Evolutionary conservation across 2,113 vertebrate species (phyloP), one percentile per base, ranked within the genome.

Genomic region (Ochotona curzoniae): DNA sequence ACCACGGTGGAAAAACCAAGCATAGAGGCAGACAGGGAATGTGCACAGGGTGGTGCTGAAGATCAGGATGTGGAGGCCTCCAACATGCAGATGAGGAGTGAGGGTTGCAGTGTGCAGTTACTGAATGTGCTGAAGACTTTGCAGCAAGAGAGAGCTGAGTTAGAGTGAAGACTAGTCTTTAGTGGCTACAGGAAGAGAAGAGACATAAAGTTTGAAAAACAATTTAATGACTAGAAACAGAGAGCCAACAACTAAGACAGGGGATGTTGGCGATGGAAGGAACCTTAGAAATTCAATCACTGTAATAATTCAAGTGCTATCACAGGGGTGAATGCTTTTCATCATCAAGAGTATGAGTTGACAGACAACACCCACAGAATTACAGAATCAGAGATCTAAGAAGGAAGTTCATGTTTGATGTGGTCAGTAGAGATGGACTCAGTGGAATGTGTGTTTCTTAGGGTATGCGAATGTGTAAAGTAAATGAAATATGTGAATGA

Each of bases 381-480:
- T 26, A 57, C 61, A 44, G 69, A 60, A 38, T 26, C 57, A 87
- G 32, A 38, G 63, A 74, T 74, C 88, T 47, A 81, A 84, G 66
- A 71, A 82, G 69, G 54, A 57, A 83, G 47, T 51, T 78, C 63
- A 25, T 13, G 28, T 28, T 69, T 17, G 20, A 67, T 2, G 18
- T 83, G 79, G 35, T 69, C 90, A 63, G 4, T 32, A 20, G 23
- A 93, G 25, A 26, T 1, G 28, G 57, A 94, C 66, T 93, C 64
- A 38, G 47, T 71, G 47, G 71, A 81, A 86, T 87, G 90, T 75
- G 57, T 57, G 30, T 74, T 87, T 91, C 76, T 83, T 80, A 47
- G 32, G 74, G 74, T 69, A n/a, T 75, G 75, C 57, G 66, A 71
- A 78, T 90, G 57, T 78, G 5, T 92, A 75, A 70, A 74, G n/a